Conservation (phyloP, 2,888 invertebrate species). For the Leptinotarsa rubiginosa region DNA sequence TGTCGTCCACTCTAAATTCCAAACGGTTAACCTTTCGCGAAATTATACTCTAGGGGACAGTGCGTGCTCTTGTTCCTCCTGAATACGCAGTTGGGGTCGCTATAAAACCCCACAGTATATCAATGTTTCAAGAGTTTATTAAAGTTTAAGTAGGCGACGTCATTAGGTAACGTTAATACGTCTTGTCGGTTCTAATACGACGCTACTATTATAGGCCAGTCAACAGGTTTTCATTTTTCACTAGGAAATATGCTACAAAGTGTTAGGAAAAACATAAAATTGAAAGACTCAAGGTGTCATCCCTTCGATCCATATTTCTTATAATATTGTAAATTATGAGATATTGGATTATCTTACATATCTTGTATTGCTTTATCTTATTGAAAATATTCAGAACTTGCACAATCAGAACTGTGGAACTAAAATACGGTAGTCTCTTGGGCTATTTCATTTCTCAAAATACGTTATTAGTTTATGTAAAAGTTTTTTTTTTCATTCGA, state of each 20-base stretch:
- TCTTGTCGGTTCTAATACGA: background rate
- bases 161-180: background rate
- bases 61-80: background rate
- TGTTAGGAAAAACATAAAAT: too few relatives aligned
- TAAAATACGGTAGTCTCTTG: too few relatives aligned
- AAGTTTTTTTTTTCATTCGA: too few relatives aligned
- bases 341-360: too few relatives aligned
- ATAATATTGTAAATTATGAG: too few relatives aligned
- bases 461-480: too few relatives aligned
- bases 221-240: background rate
- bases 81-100: background rate
- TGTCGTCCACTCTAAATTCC: background rate
- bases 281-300: too few relatives aligned
- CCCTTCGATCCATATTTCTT: too few relatives aligned
- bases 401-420: too few relatives aligned
- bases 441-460: too few relatives aligned
- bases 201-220: background rate
- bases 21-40: background rate
- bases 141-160: background rate
- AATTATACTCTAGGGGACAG: background rate
- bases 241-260: background rate
- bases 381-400: too few relatives aligned
- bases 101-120: background rate
- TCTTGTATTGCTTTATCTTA: too few relatives aligned
- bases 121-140: background rate